Conservation (phyloP, 2,113 vertebrate genomes). For the Synodontis membranacea region DNA sequence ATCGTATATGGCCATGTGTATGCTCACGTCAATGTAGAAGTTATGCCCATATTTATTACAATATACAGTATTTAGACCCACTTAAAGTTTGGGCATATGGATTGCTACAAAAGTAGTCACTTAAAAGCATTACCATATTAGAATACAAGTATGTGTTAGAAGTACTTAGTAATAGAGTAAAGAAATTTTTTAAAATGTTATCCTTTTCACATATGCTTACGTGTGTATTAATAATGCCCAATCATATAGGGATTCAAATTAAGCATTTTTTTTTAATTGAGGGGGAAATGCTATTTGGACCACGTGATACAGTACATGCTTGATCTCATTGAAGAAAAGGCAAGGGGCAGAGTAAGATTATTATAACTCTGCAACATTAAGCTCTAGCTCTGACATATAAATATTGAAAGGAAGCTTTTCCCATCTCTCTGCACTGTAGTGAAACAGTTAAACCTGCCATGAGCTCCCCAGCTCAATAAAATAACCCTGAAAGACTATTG, state of each 20-base stretch:
- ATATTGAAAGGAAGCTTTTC: constrained; percentile 8
- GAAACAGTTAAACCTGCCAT: constrained; percentile 14
- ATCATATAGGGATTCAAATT: not conserved
- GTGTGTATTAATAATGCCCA: not conserved
- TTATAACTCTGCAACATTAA: not conserved
- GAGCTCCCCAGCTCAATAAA: constrained; percentile 36
- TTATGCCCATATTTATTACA: too few species aligned
- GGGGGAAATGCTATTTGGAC: not conserved
- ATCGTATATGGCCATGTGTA: too few species aligned
- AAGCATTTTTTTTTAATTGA: not conserved
- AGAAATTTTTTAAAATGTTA: too few species aligned
- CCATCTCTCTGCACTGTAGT: not conserved
- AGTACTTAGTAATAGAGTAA: not conserved
- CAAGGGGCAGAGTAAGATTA: not conserved
- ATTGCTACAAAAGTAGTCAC: too few species aligned
- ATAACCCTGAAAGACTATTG: constrained; percentile 27
- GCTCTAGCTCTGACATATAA: constrained; percentile 20
- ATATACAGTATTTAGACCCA: too few species aligned
- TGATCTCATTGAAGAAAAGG: not conserved
- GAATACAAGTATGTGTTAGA: too few species aligned
- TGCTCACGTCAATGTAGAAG: too few species aligned
- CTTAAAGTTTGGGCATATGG: too few species aligned
- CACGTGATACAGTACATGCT: not conserved
- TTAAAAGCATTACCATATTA: too few species aligned
- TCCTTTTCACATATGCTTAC: too few species aligned